Conservation (phyloP, 2,888 invertebrate genomes). For the Clanis bilineata region DNA sequence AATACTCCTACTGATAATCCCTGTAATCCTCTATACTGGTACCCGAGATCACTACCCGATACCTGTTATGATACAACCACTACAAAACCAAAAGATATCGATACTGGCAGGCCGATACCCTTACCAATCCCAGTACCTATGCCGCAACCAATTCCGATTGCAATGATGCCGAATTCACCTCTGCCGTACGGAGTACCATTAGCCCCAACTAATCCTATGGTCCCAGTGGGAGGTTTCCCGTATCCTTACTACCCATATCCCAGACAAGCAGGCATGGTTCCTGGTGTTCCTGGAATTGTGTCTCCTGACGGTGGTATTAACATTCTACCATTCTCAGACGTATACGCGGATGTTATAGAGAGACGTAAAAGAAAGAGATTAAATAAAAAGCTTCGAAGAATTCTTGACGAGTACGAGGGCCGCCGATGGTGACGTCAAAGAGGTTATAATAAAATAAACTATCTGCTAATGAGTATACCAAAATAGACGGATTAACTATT, state of each 20-base stretch:
- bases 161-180: slow-evolving; percentile 17
- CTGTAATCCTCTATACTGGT: slow-evolving; percentile 70
- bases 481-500: neutral
- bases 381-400: slow-evolving; percentile 44
- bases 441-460: neutral
- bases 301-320: slow-evolving; percentile 64
- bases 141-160: slow-evolving; percentile 22
- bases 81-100: slow-evolving; percentile 14
- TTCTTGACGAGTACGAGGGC: slow-evolving; percentile 43
- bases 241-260: slow-evolving; percentile 15
- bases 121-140: slow-evolving; percentile 29
- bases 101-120: slow-evolving; percentile 20
- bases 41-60: slow-evolving; percentile 44
- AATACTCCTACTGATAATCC: slow-evolving; percentile 41
- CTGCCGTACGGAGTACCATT: slow-evolving; percentile 41
- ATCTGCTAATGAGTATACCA: neutral
- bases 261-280: slow-evolving; percentile 50
- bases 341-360: slow-evolving; percentile 60
- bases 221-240: slow-evolving; percentile 30
- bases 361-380: slow-evolving; percentile 59
- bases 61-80: slow-evolving; percentile 34
- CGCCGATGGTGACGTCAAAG: slow-evolving; percentile 25
- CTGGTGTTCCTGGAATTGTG: slow-evolving; percentile 60
- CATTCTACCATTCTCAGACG: slow-evolving; percentile 69
- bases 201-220: slow-evolving; percentile 32